Percentiles rank a stretch among this genome's conserved stretches.
phyloP scores from a whole-genome alignment of 2,888 invertebrate genomes.

The Branchipolynoe longqiensis region DNA sequence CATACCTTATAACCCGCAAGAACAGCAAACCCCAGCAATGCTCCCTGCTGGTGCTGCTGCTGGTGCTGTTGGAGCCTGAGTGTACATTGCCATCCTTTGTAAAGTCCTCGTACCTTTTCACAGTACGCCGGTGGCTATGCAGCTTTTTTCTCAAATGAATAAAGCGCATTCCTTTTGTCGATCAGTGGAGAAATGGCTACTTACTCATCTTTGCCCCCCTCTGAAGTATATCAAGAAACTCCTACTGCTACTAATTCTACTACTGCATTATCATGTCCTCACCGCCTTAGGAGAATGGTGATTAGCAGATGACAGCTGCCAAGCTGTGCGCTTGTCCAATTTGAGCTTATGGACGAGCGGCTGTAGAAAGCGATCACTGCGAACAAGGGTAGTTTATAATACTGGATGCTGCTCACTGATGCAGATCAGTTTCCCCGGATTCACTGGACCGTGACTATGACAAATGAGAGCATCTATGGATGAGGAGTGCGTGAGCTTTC shows the following conservation, averaged over 20 bases:
- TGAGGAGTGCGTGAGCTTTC: too few relatives aligned
- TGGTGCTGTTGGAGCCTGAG: background rate
- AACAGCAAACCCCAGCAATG: background rate
- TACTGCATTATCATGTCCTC: background rate
- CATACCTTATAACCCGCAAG: background rate
- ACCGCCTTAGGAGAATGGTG: slow-evolving; percentile 5
- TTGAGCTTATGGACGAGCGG: background rate
- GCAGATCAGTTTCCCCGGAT: too few relatives aligned
- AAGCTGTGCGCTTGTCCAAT: background rate
- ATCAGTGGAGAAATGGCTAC: background rate
- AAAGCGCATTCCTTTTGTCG: slow-evolving; percentile 13
- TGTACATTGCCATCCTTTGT: slow-evolving; percentile 42
- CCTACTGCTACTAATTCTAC: too few relatives aligned
- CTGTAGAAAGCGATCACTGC: too few relatives aligned
- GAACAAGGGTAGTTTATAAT: too few relatives aligned
- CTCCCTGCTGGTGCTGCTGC: background rate
- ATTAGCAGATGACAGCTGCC: background rate
- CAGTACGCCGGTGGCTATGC: slow-evolving; percentile 8
- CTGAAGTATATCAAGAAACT: too few relatives aligned
- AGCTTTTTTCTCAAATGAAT: slow-evolving; percentile 22
- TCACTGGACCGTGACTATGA: background rate
- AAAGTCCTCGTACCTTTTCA: slow-evolving; percentile 10
- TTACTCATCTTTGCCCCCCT: background rate
- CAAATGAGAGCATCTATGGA: too few relatives aligned
- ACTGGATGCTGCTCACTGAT: too few relatives aligned